Evolutionary conservation across 2,797 vertebrate genomes (phyloP).

Genomic region (Toxotes lorentzi): DNA sequence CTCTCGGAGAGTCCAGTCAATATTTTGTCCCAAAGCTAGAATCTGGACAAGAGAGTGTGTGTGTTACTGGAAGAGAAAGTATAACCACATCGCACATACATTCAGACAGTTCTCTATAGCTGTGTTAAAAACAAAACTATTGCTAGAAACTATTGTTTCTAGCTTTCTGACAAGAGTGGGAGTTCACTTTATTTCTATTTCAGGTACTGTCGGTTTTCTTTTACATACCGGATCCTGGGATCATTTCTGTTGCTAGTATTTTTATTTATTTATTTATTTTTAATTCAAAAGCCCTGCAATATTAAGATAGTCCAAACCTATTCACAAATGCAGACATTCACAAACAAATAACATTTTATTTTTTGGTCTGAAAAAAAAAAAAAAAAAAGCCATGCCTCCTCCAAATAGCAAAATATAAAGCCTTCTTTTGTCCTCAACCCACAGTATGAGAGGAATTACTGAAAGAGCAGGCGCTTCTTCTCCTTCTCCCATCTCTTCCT

Average conservation of each 20-base stretch:
- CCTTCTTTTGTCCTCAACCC: neutral
- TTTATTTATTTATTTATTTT: neutral
- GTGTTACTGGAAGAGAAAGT: conserved; percentile 17
- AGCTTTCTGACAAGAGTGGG: neutral
- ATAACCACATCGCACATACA: neutral
- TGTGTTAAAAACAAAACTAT: neutral
- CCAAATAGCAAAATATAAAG: neutral
- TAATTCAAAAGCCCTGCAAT: neutral
- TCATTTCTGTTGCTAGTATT: neutral
- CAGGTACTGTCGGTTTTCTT: neutral
- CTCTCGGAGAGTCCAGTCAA: conserved; percentile 35
- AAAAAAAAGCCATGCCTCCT: neutral
- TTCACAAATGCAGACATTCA: conserved; percentile 13
- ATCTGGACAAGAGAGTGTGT: neutral
- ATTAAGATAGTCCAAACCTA: neutral
- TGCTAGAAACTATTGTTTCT: neutral
- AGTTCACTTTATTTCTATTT: conserved; percentile 4
- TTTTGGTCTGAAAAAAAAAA: neutral
- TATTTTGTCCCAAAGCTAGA: conserved; percentile 26
- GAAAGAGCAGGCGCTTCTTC: conserved; percentile 10
- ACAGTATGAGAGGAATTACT: conserved; percentile 8
- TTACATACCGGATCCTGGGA: neutral
- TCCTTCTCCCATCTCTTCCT: conserved; percentile 42
- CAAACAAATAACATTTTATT: neutral
- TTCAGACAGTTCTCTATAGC: neutral